phyloP scores from a whole-genome alignment of 2,797 vertebrate genomes.

The Manis javanica region DNA sequence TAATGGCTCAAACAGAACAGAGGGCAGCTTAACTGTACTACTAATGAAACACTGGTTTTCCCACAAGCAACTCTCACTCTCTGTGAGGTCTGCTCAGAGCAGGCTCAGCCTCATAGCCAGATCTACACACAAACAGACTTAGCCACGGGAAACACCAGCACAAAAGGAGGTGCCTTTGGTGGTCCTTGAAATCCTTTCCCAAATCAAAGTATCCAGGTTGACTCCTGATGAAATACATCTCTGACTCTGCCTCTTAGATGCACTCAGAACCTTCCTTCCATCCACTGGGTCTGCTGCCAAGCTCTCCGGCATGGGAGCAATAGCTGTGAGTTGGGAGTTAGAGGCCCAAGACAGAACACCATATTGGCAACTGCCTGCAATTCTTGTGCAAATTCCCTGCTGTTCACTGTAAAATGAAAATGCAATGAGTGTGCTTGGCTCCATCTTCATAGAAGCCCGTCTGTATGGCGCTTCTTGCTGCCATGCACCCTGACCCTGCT shows the following conservation, averaged over 20 bases:
- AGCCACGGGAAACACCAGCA: not conserved
- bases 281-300: accelerated
- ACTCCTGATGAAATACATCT: not conserved
- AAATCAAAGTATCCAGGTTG: not conserved
- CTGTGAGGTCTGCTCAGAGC: not conserved
- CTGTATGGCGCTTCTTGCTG: not conserved
- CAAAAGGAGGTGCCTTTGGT: not conserved
- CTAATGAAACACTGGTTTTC: not conserved
- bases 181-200: not conserved
- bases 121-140: not conserved
- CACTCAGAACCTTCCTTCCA: not conserved
- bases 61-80: not conserved
- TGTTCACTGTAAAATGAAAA: not conserved
- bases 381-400: not conserved
- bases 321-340: not conserved
- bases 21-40: not conserved
- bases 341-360: too few species aligned
- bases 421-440: too few species aligned
- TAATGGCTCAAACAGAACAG: not conserved
- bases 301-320: not conserved
- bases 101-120: not conserved
- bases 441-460: not conserved
- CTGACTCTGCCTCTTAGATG: not conserved
- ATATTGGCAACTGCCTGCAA: not conserved
- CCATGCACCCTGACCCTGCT: not conserved